These are phyloP conservation scores for Mohoua ochrocephala DNA, from an alignment of 2,113 vertebrate species.

Conservation along the genomic window DNA sequence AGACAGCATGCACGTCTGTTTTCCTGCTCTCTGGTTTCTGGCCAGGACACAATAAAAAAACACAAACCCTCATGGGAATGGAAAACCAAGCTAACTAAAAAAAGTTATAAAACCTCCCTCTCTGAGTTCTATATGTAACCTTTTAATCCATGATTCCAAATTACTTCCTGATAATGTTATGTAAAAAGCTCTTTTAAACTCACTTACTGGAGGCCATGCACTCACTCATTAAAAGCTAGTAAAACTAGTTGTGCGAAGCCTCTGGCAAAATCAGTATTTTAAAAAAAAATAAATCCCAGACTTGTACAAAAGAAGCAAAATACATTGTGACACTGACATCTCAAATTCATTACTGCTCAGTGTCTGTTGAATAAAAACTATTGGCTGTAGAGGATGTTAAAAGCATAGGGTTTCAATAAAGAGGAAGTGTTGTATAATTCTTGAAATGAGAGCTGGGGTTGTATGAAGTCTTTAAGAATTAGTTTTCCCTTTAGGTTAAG, in stretches of 20 bases:
- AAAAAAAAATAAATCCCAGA: neutral
- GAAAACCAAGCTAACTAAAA: neutral
- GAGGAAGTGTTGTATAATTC: neutral
- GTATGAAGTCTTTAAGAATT: neutral
- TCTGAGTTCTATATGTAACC: neutral
- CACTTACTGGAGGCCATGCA: neutral
- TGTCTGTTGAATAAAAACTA: neutral
- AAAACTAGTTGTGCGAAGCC: neutral
- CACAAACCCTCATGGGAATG: neutral
- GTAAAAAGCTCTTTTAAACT: neutral
- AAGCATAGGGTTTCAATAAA: neutral
- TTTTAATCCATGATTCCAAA: neutral
- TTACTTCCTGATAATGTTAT: neutral
- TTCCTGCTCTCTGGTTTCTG: neutral
- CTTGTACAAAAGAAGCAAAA: neutral
- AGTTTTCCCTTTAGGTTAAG: neutral
- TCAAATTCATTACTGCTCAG: neutral
- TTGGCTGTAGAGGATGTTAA: neutral
- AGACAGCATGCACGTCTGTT: neutral
- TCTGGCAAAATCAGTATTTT: neutral
- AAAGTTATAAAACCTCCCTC: accelerated
- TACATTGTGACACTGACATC: neutral
- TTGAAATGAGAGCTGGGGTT: neutral
- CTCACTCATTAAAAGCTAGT: neutral
- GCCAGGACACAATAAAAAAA: neutral